Base-by-base conservation (phyloP, 2,113 vertebrate genomes). In the Oryzias curvinotus region DNA sequence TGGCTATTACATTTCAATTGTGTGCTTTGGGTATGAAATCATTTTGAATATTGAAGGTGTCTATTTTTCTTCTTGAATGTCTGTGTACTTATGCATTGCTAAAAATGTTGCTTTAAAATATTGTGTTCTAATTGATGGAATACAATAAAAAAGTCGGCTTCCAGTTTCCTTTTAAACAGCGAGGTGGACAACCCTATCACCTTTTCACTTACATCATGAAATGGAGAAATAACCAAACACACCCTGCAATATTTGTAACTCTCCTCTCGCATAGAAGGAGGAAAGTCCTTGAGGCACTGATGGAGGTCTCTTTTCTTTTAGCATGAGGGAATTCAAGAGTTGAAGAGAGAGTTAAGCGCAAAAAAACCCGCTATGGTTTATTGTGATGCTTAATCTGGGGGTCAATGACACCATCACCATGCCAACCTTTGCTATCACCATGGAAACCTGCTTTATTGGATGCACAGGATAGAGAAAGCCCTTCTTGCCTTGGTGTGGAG, bases 391-490 rank as follows among this genome's bases (percentile, higher is more conserved):
- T 88, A 88, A 86, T 90, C 85, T 87, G 61, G 10, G 42, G 86
- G 87, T 89, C 86, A 91, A 58, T 85, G 86, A 89, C 85, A 85
- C 86, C 54, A 77, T 87, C 86, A 73, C 87, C 87, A 88, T 90
- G 82, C 85, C 89, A 89, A 90, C 88, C 80, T 72, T 68, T 52
- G 63, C 77, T 13, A 84, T 88, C 30, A 62, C 83, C 78, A 85
- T 87, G 84, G 86, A 87, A 83, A 89, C 88, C 56, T 2, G 62
- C 73, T 81, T 86, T 86, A 88, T 82, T 79, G 71, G 79, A 80
- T 80, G 52, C 62, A 70, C 62, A 77, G 77, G 82, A 78, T 71
- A 64, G 56, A 75, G 55, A 61, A 75, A 76, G 8, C 46, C 78
- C 69, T 70, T 68, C 23, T 62, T 45, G 68, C 50, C 56, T 60